Conservation (phyloP, 2,888 invertebrate genomes). For the Diplolepis rosae region DNA sequence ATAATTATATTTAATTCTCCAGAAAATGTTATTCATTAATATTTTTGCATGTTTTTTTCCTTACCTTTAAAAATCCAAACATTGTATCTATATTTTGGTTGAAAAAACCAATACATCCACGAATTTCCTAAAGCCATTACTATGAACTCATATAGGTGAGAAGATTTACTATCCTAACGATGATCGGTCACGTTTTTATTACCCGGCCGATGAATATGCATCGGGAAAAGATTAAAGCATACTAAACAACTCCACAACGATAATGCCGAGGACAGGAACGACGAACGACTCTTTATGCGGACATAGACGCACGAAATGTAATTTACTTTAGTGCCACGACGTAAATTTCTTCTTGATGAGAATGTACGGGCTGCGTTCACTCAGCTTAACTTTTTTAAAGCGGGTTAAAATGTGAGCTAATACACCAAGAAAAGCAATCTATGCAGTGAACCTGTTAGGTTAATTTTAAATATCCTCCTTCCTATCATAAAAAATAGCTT, state of each 20-base stretch:
- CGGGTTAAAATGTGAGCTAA: conserved; percentile 50
- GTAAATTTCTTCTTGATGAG: conserved; percentile 65
- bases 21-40: background rate
- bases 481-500: background rate
- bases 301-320: conserved; percentile 48
- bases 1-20: background rate
- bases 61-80: conserved; percentile 18
- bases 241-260: conserved; percentile 30
- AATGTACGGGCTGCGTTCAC: conserved; percentile 57
- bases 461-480: background rate
- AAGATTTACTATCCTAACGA: conserved; percentile 28
- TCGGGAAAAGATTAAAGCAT: conserved; percentile 26
- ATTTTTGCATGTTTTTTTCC: conserved; percentile 1
- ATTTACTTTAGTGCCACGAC: conserved; percentile 60
- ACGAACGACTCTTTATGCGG: conserved; percentile 30
- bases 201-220: conserved; percentile 29
- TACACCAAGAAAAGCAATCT: conserved; percentile 48
- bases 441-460: conserved; percentile 4
- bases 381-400: conserved; percentile 53
- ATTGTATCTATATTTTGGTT: conserved; percentile 8
- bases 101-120: conserved; percentile 8
- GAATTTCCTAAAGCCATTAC: conserved; percentile 27
- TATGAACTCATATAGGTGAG: background rate
- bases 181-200: conserved; percentile 32
- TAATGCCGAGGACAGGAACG: conserved; percentile 29